These are phyloP conservation scores for Leptoclinus maculatus DNA, from an alignment of 2,797 vertebrate genomes.

Conservation along the genomic window DNA sequence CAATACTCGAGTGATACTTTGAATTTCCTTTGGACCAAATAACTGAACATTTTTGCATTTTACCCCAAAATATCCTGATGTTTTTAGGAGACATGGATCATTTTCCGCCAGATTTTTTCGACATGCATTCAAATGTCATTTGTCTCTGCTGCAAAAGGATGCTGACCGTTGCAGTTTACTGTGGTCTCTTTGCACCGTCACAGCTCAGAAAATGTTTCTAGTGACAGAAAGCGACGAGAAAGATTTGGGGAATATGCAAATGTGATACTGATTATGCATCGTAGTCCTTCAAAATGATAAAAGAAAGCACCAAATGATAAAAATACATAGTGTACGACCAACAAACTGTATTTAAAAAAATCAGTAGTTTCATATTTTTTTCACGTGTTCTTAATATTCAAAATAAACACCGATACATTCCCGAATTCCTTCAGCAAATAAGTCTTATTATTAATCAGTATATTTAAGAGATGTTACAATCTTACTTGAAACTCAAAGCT, in stretches of 20 bases:
- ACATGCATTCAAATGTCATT: background rate
- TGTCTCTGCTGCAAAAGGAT: background rate
- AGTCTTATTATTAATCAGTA: background rate
- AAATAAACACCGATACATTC: background rate
- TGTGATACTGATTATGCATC: background rate
- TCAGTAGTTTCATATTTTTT: background rate
- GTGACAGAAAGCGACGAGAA: background rate
- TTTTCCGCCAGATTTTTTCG: background rate
- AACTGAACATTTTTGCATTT: background rate
- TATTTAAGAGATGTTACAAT: background rate
- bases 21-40: background rate
- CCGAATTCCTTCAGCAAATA: background rate
- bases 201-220: slow-evolving; percentile 1
- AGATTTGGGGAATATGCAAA: background rate
- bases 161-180: background rate
- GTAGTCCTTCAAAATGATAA: background rate
- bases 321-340: background rate
- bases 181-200: background rate
- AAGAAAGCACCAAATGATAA: background rate
- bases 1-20: background rate
- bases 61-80: background rate
- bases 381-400: background rate
- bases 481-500: slow-evolving; percentile 4
- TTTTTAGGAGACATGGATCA: background rate
- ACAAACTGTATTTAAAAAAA: background rate